Percentiles rank a stretch among this genome's conserved stretches.
Evolutionary conservation across 2,797 vertebrate genomes (phyloP).

Genomic region (Aulostomus chinensis): DNA sequence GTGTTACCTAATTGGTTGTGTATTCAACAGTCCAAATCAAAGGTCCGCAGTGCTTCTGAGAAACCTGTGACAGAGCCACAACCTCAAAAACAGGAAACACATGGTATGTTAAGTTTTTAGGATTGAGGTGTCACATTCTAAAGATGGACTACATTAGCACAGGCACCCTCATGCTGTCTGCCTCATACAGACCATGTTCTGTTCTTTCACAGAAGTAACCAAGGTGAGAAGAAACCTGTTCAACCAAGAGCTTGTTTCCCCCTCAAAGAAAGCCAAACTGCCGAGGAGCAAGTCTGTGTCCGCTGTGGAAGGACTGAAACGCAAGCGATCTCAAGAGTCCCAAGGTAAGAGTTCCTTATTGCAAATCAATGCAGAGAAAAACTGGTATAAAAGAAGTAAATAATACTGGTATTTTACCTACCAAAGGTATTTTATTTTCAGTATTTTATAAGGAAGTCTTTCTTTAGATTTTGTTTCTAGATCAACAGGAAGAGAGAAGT

Average conservation of each 20-base stretch:
- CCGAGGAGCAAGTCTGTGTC: slow-evolving; percentile 92
- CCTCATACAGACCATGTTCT: slow-evolving; percentile 1
- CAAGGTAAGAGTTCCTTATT: slow-evolving; percentile 64
- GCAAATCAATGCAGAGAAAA: no score
- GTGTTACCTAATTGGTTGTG: slow-evolving; percentile 9
- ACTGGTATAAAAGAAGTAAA: no score
- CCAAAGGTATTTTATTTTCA: no score
- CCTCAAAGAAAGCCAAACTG: slow-evolving; percentile 85
- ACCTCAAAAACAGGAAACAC: slow-evolving; percentile 81
- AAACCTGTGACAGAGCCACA: slow-evolving; percentile 57
- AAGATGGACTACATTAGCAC: background rate
- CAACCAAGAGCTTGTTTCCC: slow-evolving; percentile 83
- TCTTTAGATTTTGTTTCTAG: background rate
- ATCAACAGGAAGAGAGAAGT: background rate
- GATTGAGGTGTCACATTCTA: background rate
- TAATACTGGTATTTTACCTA: no score
- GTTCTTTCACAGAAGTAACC: slow-evolving; percentile 85
- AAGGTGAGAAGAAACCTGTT: slow-evolving; percentile 96
- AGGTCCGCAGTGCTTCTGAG: slow-evolving; percentile 54
- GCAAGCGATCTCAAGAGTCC: slow-evolving; percentile 62
- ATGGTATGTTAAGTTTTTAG: slow-evolving; percentile 78
- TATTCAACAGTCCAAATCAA: slow-evolving; percentile 75
- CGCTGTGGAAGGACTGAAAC: slow-evolving; percentile 84
- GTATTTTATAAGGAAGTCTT: no score
- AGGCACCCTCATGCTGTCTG: background rate